Evolutionary conservation across 2,113 vertebrate genomes (phyloP), one percentile per base, ranked within the genome.

Genomic region (Lycocorax pyrrhopterus): DNA sequence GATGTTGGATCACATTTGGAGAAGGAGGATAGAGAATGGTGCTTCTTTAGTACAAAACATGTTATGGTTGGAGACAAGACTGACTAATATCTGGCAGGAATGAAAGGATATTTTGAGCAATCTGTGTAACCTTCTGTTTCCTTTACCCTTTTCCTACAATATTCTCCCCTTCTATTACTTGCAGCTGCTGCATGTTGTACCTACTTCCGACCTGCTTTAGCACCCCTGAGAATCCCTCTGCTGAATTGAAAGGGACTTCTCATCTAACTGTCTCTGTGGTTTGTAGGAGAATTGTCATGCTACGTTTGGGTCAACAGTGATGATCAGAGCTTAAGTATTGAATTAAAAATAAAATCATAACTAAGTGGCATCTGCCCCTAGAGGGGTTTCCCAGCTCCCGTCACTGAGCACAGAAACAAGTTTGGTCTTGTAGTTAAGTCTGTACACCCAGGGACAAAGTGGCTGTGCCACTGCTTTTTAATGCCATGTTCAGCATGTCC

Each of bases 11-110:
- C 47, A n/a, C 22, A 37, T 84, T 43, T 47, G 43, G 49, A 90
- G 68, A 47, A 66, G 47, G 52, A 90, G 58, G 43, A 56, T 44
- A 68, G 33, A 92, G 56, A 93, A 71, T 12, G 9, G 13, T 30
- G 27, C 41, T 89, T 86, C 51, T 82, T 49, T 51, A 87, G 51
- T 39, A 91, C 78, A 58, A 66, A 51, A 66, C 13, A 5, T 46
- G 9, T 58, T 81, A 27, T n/a, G 32, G 41, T 30, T 91, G 30
- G 82, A 82, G 76, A 78, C 33, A 63, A 90, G 41, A 53, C 20
- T 94, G 80, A 81, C 59, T 91, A 81, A 68, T 75, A 87, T 29
- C 73, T 87, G 87, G 15, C 67, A 74, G 51, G 23, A 94, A 90
- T 44, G 16, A 84, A 82, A 59, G 59, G 35, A 58, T 87, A 44